A percentile compares a stretch with the other conserved stretches of the same genome.
phyloP scores from a whole-genome alignment of 1,140 invertebrate species.

The Elymnias hypermnestra region DNA sequence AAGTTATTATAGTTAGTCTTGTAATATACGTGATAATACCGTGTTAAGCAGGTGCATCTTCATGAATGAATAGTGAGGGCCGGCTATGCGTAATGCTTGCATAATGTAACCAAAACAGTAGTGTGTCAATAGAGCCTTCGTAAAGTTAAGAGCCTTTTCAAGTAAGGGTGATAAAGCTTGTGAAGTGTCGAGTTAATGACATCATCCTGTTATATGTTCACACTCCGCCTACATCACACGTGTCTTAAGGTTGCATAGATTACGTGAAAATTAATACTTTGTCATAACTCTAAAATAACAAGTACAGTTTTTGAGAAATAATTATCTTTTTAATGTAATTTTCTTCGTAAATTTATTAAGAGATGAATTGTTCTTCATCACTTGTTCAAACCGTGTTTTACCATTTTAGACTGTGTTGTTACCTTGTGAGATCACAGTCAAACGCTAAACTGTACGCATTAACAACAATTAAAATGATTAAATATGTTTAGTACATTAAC shows the following conservation, averaged over 20 bases:
- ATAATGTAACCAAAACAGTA: conserved; percentile 43
- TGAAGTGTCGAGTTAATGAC: conserved; percentile 54
- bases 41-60: conserved; percentile 37
- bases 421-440: too few species aligned
- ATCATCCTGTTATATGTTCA: conserved; percentile 57
- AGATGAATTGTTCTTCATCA: too few species aligned
- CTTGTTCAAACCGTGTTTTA: too few species aligned
- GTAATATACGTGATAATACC: background rate
- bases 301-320: background rate
- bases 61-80: conserved; percentile 45
- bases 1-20: conserved; percentile 19
- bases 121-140: conserved; percentile 41
- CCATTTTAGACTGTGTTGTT: too few species aligned
- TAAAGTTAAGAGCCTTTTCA: conserved; percentile 25
- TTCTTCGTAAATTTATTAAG: too few species aligned
- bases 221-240: conserved; percentile 60
- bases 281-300: background rate
- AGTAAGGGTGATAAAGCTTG: conserved; percentile 50
- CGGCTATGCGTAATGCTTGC: conserved; percentile 29
- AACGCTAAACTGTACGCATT: too few species aligned
- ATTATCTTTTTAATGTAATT: too few species aligned
- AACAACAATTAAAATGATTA: too few species aligned
- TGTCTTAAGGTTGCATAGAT: conserved; percentile 40
- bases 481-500: too few species aligned
- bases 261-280: background rate